Base-by-base conservation (phyloP, 2,888 invertebrate genomes). In the Nymphalis urticae region DNA sequence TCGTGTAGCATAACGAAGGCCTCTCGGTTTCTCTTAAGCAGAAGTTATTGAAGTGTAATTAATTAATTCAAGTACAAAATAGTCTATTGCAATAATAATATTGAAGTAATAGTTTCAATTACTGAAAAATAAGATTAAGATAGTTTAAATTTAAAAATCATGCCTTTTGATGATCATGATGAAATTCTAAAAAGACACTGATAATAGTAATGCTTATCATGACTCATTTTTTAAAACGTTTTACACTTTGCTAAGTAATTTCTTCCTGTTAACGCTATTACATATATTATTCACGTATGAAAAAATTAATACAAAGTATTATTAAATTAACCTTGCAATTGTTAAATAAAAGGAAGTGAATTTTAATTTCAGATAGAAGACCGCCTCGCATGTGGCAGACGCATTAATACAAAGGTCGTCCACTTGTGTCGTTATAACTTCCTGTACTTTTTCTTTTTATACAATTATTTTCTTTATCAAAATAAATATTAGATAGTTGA, bases 401-500 rank as follows among this genome's bases (percentile, higher is more conserved):
- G 64, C 63, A 48, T 64, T 64, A 32, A 72, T 72, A 68, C 64
- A 72, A 69, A 73, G 73, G 73, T 73, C 73, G 69, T 64, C 68
- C 58, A 63, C 66, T 65, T 56, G 61, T 59, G 24, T 70, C 64
- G 60, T 60, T 67, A 64, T 60, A 66, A 62, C 69, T 73, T 73
- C 73, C 73, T 70, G 67, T 67, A 67, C 48, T 63, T 48, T 60
- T 66, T 65, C 56, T 50, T 69, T 50, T 60, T 51, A 3, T 42
- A 42, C 42, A 42, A 42, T 42, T 42, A 42, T 42, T 62, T 36
- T 21, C 16, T 42, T 53, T 19, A 24, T 19, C 32, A 32, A 48
- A 17, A 21, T 53, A 32, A 6, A 32, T 32, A 32, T 32, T 6
- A 32, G 27, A 6, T 32, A 32, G 27, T 32, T 32, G 27, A 32